Conservation (phyloP, 2,888 invertebrate genomes). For the Dermolepida albohirtum region DNA sequence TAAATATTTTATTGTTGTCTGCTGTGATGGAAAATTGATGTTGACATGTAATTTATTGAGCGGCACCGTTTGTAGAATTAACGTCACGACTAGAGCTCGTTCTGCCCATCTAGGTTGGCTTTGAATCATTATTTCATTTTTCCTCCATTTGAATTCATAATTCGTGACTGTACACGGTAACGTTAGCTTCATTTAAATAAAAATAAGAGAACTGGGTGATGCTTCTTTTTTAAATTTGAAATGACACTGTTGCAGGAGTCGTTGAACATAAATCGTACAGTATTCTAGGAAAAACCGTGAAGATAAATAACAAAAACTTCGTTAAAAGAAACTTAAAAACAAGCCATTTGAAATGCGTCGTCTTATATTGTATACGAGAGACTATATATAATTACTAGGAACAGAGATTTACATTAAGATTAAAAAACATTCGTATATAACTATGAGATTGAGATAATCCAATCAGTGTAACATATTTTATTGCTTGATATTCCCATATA, state of each 20-base stretch:
- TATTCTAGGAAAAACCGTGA: slow-evolving; percentile 17
- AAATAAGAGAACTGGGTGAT: slow-evolving; percentile 29
- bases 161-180: slow-evolving; percentile 39
- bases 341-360: slow-evolving; percentile 7
- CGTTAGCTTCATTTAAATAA: slow-evolving; percentile 33
- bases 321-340: slow-evolving; percentile 7
- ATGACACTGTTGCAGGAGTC: background rate
- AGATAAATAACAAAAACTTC: slow-evolving; percentile 16
- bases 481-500: no score
- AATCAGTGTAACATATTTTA: no score
- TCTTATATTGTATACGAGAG: background rate
- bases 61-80: slow-evolving; percentile 53
- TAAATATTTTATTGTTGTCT: slow-evolving; percentile 42
- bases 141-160: slow-evolving; percentile 39
- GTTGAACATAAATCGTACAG: slow-evolving; percentile 11
- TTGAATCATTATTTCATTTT: slow-evolving; percentile 32
- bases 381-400: slow-evolving; percentile 5
- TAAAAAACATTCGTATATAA: background rate
- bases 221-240: slow-evolving; percentile 11
- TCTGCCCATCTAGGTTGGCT: slow-evolving; percentile 30
- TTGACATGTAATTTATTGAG: slow-evolving; percentile 52
- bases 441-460: no score
- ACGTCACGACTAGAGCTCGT: slow-evolving; percentile 50
- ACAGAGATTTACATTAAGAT: slow-evolving; percentile 15
- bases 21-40: slow-evolving; percentile 47